Evolutionary conservation across 1,140 invertebrate genomes (phyloP).

Genomic region (Panagrolaimus sp.): DNA sequence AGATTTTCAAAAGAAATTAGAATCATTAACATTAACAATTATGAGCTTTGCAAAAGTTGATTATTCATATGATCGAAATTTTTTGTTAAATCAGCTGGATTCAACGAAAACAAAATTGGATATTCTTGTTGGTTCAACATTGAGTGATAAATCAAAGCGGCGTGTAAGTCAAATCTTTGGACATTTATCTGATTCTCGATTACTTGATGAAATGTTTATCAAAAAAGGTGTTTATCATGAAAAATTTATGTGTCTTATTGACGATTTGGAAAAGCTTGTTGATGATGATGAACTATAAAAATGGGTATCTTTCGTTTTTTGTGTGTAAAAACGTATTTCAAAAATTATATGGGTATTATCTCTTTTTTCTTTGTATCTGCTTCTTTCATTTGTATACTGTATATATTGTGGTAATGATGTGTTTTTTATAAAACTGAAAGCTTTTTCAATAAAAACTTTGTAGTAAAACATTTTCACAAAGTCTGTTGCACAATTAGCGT

Average conservation of each 20-base stretch:
- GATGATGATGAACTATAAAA: neutral
- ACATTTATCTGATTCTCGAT: neutral
- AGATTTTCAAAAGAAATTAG: neutral
- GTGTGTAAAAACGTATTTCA: too few species aligned
- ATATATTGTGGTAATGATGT: too few species aligned
- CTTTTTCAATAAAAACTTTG: too few species aligned
- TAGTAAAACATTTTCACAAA: too few species aligned
- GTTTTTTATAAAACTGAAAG: too few species aligned
- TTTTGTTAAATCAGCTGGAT: neutral
- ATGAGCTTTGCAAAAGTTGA: conserved; percentile 11
- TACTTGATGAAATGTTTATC: conserved; percentile 6
- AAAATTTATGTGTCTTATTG: neutral
- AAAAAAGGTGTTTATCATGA: neutral
- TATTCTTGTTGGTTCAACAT: neutral
- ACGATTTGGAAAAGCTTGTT: neutral
- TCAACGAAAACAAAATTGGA: neutral
- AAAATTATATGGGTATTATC: too few species aligned
- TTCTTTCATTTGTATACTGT: too few species aligned
- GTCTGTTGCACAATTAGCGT: too few species aligned
- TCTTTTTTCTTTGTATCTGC: too few species aligned
- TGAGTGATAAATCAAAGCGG: conserved; percentile 15
- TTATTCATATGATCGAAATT: conserved; percentile 16
- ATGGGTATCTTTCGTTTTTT: too few species aligned
- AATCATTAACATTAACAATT: neutral
- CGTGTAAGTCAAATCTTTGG: neutral